A percentile compares a stretch with the other conserved stretches of the same genome.
Evolutionary conservation across 1,140 invertebrate genomes (phyloP).

Genomic region (Phymorhynchus buccinoides): DNA sequence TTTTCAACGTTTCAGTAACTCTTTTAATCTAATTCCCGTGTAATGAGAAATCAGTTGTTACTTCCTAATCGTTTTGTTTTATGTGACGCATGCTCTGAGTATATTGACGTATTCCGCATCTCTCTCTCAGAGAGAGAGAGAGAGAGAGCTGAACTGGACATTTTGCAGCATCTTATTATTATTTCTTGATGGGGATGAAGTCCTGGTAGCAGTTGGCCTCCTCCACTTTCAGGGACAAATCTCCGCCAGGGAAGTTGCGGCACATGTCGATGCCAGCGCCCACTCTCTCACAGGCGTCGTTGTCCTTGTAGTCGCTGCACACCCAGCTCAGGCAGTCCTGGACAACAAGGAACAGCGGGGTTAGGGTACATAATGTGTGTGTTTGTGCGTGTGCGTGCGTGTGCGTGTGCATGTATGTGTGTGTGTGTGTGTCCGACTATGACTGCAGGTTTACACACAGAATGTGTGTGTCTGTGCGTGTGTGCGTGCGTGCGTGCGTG

Average conservation of each 20-base stretch:
- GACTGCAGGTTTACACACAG: too few relatives aligned
- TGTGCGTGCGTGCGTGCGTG: too few relatives aligned
- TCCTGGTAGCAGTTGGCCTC: constrained; percentile 13
- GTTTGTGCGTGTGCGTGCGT: too few relatives aligned
- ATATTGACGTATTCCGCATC: background rate
- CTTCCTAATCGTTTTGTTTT: background rate
- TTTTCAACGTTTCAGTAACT: background rate
- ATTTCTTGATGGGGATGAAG: background rate
- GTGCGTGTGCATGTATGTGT: too few relatives aligned
- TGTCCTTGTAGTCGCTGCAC: background rate
- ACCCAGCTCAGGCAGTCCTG: constrained; percentile 2
- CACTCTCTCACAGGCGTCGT: background rate
- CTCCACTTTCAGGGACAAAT: background rate
- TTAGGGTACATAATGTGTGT: background rate
- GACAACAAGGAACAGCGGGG: background rate
- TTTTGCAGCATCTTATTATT: too few relatives aligned
- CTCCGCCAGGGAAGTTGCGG: background rate
- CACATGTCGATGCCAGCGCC: background rate
- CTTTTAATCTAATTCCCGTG: background rate
- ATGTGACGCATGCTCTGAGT: background rate
- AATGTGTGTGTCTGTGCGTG: too few relatives aligned
- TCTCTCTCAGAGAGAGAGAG: background rate
- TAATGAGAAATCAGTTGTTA: background rate
- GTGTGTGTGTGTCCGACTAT: too few relatives aligned
- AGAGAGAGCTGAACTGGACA: background rate